Base-by-base conservation (phyloP, 2,113 vertebrate genomes). In the Onychostoma macrolepis region DNA sequence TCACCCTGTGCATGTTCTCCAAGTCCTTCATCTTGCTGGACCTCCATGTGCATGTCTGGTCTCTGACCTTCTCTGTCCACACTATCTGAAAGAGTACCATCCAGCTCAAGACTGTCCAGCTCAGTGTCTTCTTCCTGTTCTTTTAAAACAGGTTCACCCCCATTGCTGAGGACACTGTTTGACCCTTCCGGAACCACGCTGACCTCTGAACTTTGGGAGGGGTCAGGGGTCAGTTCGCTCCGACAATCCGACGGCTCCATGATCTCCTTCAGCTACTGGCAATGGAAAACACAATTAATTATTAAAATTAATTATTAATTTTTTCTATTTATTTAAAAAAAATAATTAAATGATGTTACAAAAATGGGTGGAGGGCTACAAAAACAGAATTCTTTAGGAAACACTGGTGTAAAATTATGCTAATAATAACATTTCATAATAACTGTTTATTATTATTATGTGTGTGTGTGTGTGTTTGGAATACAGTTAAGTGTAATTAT, bases 221-320 rank as follows among this genome's bases (percentile, higher is more conserved):
- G 82, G 67, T 87, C 78, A 65, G 85, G 88, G 69, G 81, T 88
- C 24, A 74, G n/a, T 72, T 88, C 87, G 17, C 43, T 69, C 26
- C 75, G 82, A 85, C 90, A 83, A 89, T 88, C 90, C 84, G 82
- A 81, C n/a, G 91, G 88, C 77, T 94, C 91, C 88, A 90, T 89
- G 65, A 90, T 87, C 90, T 88, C 71, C 88, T 85, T 84, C 74
- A 78, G 26, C 50, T 82, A 90, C 83, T 91, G 86, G 91, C 87
- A 78, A 92, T 94, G 89, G 33, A 87, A 86, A 74, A 53, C 7
- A 67, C 21, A n/a, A n/a, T n/a, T n/a, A n/a, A n/a, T n/a, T n/a
- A n/a, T n/a, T n/a, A n/a, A n/a, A n/a, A n/a, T n/a, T n/a, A n/a
- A n/a, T n/a, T n/a, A n/a, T n/a, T n/a, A n/a, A n/a, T n/a, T n/a